Conservation (phyloP, 2,888 invertebrate genomes). For the Galerucella pusilla region DNA sequence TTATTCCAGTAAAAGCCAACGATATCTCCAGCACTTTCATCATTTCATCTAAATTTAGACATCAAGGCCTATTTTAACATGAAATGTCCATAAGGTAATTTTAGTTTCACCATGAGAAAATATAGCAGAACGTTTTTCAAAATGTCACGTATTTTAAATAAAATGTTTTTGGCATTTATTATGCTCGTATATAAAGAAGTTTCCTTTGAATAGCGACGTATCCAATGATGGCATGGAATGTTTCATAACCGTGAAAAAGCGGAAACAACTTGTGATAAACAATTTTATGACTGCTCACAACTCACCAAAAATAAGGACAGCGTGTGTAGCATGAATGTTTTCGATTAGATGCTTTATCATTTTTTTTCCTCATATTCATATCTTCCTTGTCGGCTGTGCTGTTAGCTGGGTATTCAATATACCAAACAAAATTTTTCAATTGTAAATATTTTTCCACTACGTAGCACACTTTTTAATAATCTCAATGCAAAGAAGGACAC, state of each 20-base stretch:
- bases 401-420: not conserved
- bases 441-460: too few relatives aligned
- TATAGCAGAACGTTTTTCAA: not conserved
- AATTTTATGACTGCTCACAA: slow-evolving; percentile 26
- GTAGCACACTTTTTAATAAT: too few relatives aligned
- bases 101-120: not conserved
- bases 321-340: not conserved
- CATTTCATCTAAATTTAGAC: too few relatives aligned
- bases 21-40: too few relatives aligned
- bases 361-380: not conserved
- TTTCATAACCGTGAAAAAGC: slow-evolving; percentile 32
- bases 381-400: not conserved
- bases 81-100: not conserved
- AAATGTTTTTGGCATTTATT: slow-evolving; percentile 31
- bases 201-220: slow-evolving; percentile 26
- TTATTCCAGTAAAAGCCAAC: too few relatives aligned
- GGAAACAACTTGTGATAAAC: slow-evolving; percentile 23
- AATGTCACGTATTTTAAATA: slow-evolving; percentile 20
- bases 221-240: slow-evolving; percentile 21
- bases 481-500: too few relatives aligned
- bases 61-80: too few relatives aligned
- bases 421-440: too few relatives aligned
- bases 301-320: slow-evolving; percentile 15
- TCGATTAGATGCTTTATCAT: slow-evolving; percentile 12
- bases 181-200: slow-evolving; percentile 30